Base-by-base conservation (phyloP, 2,113 vertebrate species). In the Poeciliopsis retropinna region DNA sequence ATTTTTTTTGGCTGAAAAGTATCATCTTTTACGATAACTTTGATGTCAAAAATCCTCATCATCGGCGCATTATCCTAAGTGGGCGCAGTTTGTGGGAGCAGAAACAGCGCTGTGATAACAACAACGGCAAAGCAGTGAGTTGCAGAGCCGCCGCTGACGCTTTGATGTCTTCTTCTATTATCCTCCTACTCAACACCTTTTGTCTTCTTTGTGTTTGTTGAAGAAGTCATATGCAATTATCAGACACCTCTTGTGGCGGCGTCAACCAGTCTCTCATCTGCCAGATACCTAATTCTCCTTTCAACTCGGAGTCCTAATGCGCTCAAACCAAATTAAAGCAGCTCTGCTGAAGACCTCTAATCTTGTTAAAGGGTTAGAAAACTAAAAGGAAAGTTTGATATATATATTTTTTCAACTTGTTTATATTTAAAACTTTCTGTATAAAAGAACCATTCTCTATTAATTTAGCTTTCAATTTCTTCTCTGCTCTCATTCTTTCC, bases 141-240 rank as follows among this genome's bases (percentile, higher is more conserved):
- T 74, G 27, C 75, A 74, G 67, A 73, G 70, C 75, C 73, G 67
- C 72, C 66, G 68, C 67, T 78, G 83, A 86, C 81, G 79, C 86
- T 83, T 70, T 76, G 70, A 88, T 84, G 85, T 85, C 69, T 64
- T 44, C 47, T 68, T 19, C 78, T n/a, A 85, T 92, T 89, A 81
- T 90, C 72, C 72, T 85, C 77, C 83, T 74, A 76, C 85, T 80
- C 51, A 1, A 70, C 72, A 79, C 72, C 65, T 72, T 72, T 57
- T 80, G 75, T 87, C 76, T n/a, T 75, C 84, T 76, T 81, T 91
- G 73, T 91, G 81, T 84, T 88, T 75, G 78, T 73, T 63, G 30
- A 87, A 64, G 65, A 71, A 84, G 82, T 85, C 87, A 76, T 70
- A 76, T 64, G 73, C 75, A 89, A 87, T 91, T 92, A 88, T 86